These are phyloP conservation scores for Lysandra bellargus DNA, from an alignment of 2,888 invertebrate genomes.

Conservation along the genomic window DNA sequence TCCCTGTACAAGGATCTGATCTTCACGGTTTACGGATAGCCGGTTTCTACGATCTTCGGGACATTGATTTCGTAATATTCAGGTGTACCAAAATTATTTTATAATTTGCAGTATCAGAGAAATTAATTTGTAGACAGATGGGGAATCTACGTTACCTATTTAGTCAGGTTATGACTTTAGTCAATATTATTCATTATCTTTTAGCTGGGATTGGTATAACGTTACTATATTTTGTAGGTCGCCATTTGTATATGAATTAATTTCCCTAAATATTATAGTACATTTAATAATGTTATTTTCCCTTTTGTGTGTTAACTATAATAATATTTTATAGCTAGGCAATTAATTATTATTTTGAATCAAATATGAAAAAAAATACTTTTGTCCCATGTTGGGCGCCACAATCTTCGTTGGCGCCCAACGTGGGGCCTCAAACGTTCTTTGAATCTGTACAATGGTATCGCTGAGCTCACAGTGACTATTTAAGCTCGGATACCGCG, in stretches of 20 bases:
- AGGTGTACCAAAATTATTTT: background rate
- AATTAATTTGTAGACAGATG: background rate
- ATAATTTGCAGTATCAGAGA: background rate
- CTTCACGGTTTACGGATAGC: slow-evolving; percentile 16
- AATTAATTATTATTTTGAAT: background rate
- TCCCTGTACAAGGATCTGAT: slow-evolving; percentile 12
- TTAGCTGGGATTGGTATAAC: background rate
- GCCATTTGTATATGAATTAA: background rate
- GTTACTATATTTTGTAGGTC: background rate
- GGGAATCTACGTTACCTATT: background rate
- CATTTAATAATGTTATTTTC: too few species aligned
- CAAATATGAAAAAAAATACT: background rate
- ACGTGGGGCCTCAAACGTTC: background rate
- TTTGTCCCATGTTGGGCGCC: background rate
- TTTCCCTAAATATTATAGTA: background rate
- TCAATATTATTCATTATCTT: background rate
- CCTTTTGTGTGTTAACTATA: too few species aligned
- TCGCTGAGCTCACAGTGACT: background rate
- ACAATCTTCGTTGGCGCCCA: background rate
- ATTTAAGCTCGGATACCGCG: slow-evolving; percentile 11
- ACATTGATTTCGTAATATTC: background rate
- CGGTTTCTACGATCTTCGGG: background rate
- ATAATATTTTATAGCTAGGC: too few species aligned
- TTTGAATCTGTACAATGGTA: background rate
- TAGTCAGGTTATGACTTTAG: background rate